These are phyloP conservation scores for Halocaridina rubra DNA, from an alignment of 2,888 invertebrate genomes.

Conservation along the genomic window DNA sequence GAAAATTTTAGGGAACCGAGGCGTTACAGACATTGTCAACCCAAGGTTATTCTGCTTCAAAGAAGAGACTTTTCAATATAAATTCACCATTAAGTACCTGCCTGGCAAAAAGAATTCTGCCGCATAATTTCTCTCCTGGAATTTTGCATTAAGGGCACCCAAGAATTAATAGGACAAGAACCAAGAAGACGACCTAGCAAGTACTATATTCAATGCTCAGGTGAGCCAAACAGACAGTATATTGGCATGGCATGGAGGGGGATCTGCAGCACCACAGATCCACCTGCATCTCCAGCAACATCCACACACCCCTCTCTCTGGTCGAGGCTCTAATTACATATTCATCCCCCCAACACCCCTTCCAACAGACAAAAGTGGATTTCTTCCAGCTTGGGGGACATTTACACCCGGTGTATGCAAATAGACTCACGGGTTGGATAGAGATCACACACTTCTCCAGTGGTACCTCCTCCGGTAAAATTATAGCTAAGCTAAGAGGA, in stretches of 20 bases:
- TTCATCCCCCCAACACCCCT: too few species aligned
- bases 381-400: neutral
- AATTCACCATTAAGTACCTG: neutral
- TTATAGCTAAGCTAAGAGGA: neutral
- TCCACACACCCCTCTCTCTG: neutral
- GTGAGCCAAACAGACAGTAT: neutral
- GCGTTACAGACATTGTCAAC: neutral
- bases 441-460: neutral
- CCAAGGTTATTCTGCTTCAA: neutral
- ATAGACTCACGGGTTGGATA: neutral
- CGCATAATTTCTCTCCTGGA: neutral
- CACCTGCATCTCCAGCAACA: neutral
- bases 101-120: neutral
- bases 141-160: too few species aligned
- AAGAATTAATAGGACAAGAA: too few species aligned
- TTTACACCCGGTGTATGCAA: neutral
- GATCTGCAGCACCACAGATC: neutral
- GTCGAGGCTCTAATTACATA: neutral
- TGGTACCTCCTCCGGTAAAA: neutral
- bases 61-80: neutral
- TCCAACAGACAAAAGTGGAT: too few species aligned
- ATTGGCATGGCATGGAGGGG: neutral
- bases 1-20: neutral
- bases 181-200: too few species aligned
- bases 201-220: too few species aligned